These are phyloP conservation scores for Uropsilus gracilis DNA, from an alignment of 2,113 vertebrate genomes.

Conservation along the genomic window DNA sequence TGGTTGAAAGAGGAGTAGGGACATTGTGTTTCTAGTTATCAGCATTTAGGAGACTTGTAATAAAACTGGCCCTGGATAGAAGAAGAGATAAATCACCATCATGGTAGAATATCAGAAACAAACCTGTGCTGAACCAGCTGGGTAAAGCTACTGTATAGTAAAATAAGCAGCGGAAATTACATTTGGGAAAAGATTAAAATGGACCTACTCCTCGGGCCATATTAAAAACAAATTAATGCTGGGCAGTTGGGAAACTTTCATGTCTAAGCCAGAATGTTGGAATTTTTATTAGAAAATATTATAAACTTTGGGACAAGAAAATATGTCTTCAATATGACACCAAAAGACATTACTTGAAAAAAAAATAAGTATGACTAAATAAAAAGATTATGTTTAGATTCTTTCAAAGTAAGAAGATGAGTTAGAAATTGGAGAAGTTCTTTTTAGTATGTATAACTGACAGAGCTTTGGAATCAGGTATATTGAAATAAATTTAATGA, in stretches of 20 bases:
- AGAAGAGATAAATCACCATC: neutral
- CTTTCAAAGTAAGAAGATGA: neutral
- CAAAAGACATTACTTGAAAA: neutral
- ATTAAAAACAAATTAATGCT: neutral
- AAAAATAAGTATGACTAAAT: neutral
- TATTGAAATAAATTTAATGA: neutral
- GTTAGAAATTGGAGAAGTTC: neutral
- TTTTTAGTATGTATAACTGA: neutral
- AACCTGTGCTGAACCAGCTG: accelerated
- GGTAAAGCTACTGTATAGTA: too few relatives aligned
- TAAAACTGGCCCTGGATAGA: too few relatives aligned
- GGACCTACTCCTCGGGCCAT: neutral
- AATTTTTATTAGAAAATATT: neutral
- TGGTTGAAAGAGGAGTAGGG: neutral
- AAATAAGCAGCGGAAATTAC: neutral
- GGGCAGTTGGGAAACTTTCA: neutral
- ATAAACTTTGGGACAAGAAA: neutral
- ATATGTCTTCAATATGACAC: neutral
- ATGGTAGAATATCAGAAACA: neutral
- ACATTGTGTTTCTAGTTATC: too few relatives aligned
- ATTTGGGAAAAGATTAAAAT: neutral
- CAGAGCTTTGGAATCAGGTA: neutral
- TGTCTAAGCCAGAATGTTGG: neutral
- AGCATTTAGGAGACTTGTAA: neutral
- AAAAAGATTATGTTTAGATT: neutral